phyloP scores from a whole-genome alignment of 2,113 vertebrate genomes.

The Tympanuchus pallidicinctus region DNA sequence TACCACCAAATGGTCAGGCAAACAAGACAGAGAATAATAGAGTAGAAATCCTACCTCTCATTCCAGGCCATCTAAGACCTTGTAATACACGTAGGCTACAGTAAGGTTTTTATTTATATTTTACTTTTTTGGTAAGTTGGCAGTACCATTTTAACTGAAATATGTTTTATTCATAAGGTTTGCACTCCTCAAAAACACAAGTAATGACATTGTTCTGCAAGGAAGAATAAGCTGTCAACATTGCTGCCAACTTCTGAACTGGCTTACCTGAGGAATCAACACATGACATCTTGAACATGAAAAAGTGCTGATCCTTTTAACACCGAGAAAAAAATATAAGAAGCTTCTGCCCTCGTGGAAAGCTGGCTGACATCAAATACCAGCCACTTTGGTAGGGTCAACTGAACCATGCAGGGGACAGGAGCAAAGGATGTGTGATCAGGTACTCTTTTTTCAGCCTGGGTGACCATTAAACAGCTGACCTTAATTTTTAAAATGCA shows the following conservation, averaged over 20 bases:
- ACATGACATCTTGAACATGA: not conserved
- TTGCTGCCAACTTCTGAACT: not conserved
- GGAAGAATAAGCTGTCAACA: not conserved
- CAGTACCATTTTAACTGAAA: not conserved
- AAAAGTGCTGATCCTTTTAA: not conserved
- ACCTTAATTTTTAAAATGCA: not conserved
- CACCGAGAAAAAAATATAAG: not conserved
- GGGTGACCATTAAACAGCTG: not conserved
- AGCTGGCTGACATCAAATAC: accelerated
- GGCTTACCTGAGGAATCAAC: not conserved
- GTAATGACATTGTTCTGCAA: not conserved
- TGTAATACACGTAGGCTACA: not conserved
- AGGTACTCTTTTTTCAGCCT: not conserved
- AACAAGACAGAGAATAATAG: not conserved
- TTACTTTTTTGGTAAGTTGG: not conserved
- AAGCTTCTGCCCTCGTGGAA: not conserved
- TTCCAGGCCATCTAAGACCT: not conserved
- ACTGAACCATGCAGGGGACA: accelerated
- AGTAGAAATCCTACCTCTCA: accelerated
- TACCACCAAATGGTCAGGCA: not conserved
- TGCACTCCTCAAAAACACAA: not conserved
- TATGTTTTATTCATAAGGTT: not conserved
- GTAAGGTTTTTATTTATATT: not conserved
- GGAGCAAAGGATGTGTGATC: not conserved
- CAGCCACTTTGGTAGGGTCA: not conserved